These are phyloP conservation scores for Chaitophorus viminalis DNA, from an alignment of 2,888 invertebrate species.

Conservation along the genomic window DNA sequence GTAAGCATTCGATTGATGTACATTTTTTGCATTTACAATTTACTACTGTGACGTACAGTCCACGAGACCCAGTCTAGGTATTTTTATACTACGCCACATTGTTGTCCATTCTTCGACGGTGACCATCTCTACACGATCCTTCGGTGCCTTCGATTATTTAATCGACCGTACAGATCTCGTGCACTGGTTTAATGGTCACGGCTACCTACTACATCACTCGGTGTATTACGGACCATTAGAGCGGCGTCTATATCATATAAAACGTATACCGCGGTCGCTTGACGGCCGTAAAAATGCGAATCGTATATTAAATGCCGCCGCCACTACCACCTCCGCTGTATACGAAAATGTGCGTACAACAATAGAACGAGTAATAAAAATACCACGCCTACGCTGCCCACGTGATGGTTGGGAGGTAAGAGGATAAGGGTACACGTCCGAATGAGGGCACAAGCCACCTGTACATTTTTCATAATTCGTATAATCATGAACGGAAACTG, in stretches of 20 bases:
- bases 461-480: too few relatives aligned
- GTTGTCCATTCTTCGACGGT: not conserved
- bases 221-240: constrained; percentile 33
- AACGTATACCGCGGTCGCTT: not conserved
- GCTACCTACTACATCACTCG: not conserved
- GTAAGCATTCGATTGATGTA: too few relatives aligned
- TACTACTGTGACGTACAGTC: too few relatives aligned
- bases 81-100: not conserved
- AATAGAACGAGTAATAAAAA: constrained; percentile 1
- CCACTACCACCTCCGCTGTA: not conserved
- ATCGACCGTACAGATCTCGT: not conserved
- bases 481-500: too few relatives aligned
- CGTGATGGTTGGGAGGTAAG: not conserved
- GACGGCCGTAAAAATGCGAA: not conserved
- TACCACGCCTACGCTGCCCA: not conserved
- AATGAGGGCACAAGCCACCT: too few relatives aligned
- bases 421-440: too few relatives aligned
- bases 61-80: too few relatives aligned
- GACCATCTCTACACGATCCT: not conserved
- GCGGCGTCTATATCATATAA: not conserved
- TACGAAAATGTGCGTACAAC: not conserved
- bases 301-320: not conserved
- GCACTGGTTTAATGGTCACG: not conserved
- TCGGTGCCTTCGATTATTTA: not conserved
- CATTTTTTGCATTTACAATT: too few relatives aligned